phyloP scores from a whole-genome alignment of 2,797 vertebrate species.

The Galago senegalensis region DNA sequence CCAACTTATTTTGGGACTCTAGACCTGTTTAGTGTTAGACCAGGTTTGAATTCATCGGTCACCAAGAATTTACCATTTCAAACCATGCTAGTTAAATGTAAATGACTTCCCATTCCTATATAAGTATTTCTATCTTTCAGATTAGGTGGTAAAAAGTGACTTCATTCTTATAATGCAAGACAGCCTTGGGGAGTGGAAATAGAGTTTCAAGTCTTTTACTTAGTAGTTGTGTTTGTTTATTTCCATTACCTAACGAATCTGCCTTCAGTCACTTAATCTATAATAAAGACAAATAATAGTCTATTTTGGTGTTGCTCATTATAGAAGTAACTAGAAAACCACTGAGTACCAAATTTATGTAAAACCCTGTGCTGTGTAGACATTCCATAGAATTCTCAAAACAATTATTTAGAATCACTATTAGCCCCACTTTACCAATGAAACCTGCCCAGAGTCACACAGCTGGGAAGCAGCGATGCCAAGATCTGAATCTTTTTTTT shows the following conservation, averaged over 20 bases:
- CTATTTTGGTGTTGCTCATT: background rate
- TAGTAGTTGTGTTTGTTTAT: background rate
- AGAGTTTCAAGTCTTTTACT: background rate
- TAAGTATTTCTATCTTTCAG: background rate
- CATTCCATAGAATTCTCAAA: background rate
- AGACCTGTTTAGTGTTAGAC: background rate
- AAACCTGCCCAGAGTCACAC: background rate
- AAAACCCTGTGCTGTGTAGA: background rate
- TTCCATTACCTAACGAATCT: background rate
- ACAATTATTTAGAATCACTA: background rate
- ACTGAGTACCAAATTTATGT: background rate
- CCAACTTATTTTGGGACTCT: background rate
- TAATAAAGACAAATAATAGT: background rate
- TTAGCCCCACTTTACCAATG: background rate
- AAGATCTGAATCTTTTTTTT: background rate
- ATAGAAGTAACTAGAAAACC: background rate
- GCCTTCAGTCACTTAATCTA: background rate
- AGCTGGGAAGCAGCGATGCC: background rate
- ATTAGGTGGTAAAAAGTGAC: background rate
- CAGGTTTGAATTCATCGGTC: background rate
- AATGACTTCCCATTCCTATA: background rate
- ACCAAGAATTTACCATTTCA: background rate
- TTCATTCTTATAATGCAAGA: background rate
- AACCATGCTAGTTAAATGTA: background rate
- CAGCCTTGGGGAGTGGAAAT: background rate